These are phyloP conservation scores for Andrena cerasifolii DNA, from an alignment of 1,140 invertebrate species.

Conservation along the genomic window DNA sequence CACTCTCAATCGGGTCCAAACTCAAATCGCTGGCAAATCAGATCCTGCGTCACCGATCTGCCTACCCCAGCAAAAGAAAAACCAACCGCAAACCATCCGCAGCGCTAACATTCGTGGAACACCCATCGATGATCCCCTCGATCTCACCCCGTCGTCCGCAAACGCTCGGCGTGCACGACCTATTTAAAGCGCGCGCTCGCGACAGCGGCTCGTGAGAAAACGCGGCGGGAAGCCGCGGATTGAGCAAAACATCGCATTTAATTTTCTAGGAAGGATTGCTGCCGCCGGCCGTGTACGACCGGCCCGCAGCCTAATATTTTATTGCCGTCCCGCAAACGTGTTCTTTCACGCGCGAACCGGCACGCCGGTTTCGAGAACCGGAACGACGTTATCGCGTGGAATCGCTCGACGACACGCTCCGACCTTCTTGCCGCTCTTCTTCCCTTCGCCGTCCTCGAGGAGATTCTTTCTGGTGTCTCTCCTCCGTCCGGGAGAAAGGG, in stretches of 20 bases:
- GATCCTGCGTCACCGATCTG: too few relatives aligned
- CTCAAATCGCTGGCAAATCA: too few relatives aligned
- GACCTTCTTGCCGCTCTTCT: constrained; percentile 63
- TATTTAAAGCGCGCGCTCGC: constrained; percentile 31
- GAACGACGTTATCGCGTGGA: constrained; percentile 69
- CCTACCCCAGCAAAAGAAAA: too few relatives aligned
- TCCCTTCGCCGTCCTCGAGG: constrained; percentile 42
- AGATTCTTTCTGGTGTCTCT: constrained; percentile 47
- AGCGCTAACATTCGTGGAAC: too few relatives aligned
- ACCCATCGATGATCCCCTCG: background rate
- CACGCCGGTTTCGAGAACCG: constrained; percentile 66
- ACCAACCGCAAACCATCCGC: too few relatives aligned
- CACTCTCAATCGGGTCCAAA: too few relatives aligned
- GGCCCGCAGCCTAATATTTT: constrained; percentile 61
- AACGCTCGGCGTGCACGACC: background rate
- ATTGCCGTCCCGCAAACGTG: constrained; percentile 60
- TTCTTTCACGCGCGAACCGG: constrained; percentile 60
- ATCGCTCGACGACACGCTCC: constrained; percentile 66
- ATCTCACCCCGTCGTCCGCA: constrained; percentile 1
- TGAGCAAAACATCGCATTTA: constrained; percentile 60
- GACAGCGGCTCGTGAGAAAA: constrained; percentile 37
- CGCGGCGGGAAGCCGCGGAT: constrained; percentile 25
- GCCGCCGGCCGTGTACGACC: background rate
- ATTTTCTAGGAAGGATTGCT: constrained; percentile 58
- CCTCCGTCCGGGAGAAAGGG: background rate